Evolutionary conservation across 2,888 invertebrate genomes (phyloP).

Genomic region (Acronicta aceris): DNA sequence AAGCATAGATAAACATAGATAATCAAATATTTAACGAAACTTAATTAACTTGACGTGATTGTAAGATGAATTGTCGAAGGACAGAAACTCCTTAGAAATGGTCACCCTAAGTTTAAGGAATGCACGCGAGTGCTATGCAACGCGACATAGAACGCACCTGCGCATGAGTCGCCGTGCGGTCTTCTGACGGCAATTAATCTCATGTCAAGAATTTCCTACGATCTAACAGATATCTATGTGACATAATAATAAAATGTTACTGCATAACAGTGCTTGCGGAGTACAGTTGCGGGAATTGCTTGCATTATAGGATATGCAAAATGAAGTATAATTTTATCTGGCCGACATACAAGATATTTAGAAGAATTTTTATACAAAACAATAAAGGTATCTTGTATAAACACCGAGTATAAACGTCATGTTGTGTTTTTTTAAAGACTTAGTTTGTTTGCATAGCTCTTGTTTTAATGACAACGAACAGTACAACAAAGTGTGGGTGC

Average conservation of each 20-base stretch:
- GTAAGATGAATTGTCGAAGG: neutral
- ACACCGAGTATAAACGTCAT: no score
- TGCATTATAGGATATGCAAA: neutral
- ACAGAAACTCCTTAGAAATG: slow-evolving; percentile 41
- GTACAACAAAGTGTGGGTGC: neutral
- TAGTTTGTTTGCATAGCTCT: no score
- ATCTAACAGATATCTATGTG: slow-evolving; percentile 47
- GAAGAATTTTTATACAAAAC: no score
- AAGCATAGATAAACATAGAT: no score
- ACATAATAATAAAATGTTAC: slow-evolving; percentile 24
- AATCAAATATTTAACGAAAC: no score
- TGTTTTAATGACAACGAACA: neutral
- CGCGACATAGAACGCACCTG: slow-evolving; percentile 67
- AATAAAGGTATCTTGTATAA: no score
- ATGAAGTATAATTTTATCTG: no score
- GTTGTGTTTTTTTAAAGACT: no score
- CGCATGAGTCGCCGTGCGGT: slow-evolving; percentile 80
- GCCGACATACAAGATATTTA: no score
- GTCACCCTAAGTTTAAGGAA: slow-evolving; percentile 60
- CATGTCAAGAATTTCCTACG: slow-evolving; percentile 69
- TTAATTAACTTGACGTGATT: no score
- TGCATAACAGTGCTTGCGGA: neutral
- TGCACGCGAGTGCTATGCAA: slow-evolving; percentile 75
- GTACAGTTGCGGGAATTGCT: neutral
- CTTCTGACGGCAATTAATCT: slow-evolving; percentile 78